A percentile compares a stretch with the other conserved stretches of the same genome.
These are phyloP conservation scores for Lepidurus couesii DNA, from an alignment of 1,140 invertebrate genomes.

Conservation along the genomic window DNA sequence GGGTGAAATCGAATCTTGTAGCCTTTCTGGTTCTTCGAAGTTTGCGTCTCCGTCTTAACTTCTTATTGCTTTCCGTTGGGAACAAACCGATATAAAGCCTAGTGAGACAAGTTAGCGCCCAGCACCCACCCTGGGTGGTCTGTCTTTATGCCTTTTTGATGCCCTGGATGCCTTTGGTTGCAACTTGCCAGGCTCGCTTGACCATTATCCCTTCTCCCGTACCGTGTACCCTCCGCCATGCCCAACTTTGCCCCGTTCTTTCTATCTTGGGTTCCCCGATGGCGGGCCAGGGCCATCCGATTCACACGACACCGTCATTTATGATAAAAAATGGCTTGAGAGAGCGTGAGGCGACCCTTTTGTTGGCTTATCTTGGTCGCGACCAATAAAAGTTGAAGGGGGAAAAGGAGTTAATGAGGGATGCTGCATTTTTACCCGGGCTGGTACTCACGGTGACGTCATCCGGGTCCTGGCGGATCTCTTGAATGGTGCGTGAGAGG, in stretches of 20 bases:
- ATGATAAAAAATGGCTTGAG: conserved; percentile 14
- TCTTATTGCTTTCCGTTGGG: neutral
- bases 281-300: conserved; percentile 7
- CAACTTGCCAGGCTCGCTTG: neutral
- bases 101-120: conserved; percentile 12
- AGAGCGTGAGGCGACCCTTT: neutral
- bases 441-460: neutral
- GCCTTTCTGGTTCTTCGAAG: neutral
- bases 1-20: neutral
- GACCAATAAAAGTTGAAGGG: neutral
- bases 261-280: no score
- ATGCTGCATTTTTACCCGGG: neutral
- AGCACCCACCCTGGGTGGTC: conserved; percentile 8
- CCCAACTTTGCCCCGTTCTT: neutral
- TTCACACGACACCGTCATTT: conserved; percentile 5
- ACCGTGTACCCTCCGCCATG: conserved; percentile 12
- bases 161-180: conserved; percentile 14
- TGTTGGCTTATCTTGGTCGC: neutral
- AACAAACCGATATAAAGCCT: neutral
- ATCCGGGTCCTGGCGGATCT: neutral
- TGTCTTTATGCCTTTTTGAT: conserved; percentile 12
- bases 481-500: conserved; percentile 7
- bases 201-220: neutral
- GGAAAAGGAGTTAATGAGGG: neutral
- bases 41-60: neutral